Base-by-base conservation (phyloP, 2,113 vertebrate genomes). In the Panurus biarmicus region DNA sequence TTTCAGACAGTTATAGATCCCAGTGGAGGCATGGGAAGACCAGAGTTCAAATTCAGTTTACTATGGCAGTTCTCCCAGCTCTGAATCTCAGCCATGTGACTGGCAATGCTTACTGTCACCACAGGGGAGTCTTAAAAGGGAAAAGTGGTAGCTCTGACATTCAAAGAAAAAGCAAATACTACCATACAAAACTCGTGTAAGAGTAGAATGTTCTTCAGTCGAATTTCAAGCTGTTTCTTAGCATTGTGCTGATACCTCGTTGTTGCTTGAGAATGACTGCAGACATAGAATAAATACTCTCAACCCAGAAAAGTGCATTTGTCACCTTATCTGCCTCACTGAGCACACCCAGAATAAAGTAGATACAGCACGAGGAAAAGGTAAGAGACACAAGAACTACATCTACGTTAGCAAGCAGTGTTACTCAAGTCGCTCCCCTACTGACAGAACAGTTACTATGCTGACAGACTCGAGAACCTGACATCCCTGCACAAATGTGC, bases 41-140 rank as follows among this genome's bases (percentile, higher is more conserved):
- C 93, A 95, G 96, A 96, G 95, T 97, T 97, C 96, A 97, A 92
- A 96, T 95, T 95, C 95, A 96, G 96, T 97, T 97, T 96, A 96
- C 95, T 88, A 93, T 97, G 96, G 96, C 95, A 97, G 82, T 84
- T 88, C 95, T 97, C 96, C 96, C 94, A 96, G 93, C 94, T 80
- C 96, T 97, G 96, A 97, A 97, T 96, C 87, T 77, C n/a, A 90
- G 92, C 95, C 96, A 96, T 96, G 94, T 97, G 96, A 97, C 94
- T 95, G 90, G 96, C 96, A 96, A 93, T 53, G 93, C 96, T 96
- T 94, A 95, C 93, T 97, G 92, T 97, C 96, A 97, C 93, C 95
- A 95, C 93, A 95, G 95, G 96, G 96, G 96, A 96, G 94, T 94
- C 87, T 95, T 96, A 95, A 90, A 95, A 91, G 85, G 44, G 69